Conservation (phyloP, 1,140 invertebrate species). For the Hylaeus anthracinus region DNA sequence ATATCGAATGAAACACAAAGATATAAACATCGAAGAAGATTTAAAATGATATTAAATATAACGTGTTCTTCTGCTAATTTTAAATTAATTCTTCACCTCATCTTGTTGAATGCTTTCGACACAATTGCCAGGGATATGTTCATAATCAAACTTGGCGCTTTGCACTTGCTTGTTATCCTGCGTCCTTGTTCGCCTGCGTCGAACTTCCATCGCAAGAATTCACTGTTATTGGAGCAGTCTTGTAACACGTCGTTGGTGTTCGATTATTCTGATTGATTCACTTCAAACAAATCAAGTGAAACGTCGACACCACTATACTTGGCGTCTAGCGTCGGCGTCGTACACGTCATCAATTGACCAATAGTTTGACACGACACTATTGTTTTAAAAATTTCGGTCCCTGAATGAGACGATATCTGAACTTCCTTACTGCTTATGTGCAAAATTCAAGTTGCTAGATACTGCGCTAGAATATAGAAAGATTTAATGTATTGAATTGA, state of each 20-base stretch:
- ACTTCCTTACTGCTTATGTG: neutral
- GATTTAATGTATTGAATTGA: neutral
- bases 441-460: neutral
- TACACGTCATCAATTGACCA: slow-evolving; percentile 25
- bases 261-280: neutral
- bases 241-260: neutral
- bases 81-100: slow-evolving; percentile 27
- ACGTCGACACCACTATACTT: neutral
- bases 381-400: slow-evolving; percentile 9
- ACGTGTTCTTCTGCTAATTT: neutral
- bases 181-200: slow-evolving; percentile 68
- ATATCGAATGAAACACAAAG: slow-evolving; percentile 17
- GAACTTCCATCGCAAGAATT: slow-evolving; percentile 69
- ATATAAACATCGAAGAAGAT: neutral
- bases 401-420: neutral
- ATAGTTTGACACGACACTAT: neutral
- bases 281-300: neutral
- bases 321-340: neutral
- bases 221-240: neutral
- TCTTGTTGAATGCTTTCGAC: slow-evolving; percentile 38
- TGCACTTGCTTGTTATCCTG: slow-evolving; percentile 50
- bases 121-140: slow-evolving; percentile 34
- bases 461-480: neutral
- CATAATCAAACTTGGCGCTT: slow-evolving; percentile 58
- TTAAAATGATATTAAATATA: slow-evolving; percentile 3